Percentiles rank a stretch among this genome's conserved stretches.
Evolutionary conservation across 2,888 invertebrate species (phyloP).

Genomic region (Nyleta sp.): DNA sequence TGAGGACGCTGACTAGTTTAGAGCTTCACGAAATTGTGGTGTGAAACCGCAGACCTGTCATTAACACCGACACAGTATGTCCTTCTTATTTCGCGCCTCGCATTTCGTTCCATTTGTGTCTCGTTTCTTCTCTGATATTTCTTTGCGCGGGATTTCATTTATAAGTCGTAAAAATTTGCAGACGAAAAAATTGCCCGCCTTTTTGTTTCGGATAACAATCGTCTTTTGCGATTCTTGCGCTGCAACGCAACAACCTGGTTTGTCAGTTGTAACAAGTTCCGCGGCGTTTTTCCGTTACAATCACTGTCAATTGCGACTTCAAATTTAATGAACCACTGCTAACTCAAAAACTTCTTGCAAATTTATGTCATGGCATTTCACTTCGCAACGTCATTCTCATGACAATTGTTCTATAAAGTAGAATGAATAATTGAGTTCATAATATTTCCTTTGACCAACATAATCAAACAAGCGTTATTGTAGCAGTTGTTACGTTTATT

Average conservation of each 20-base stretch:
- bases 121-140: slow-evolving; percentile 18
- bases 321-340: slow-evolving; percentile 69
- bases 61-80: too few species aligned
- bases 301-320: slow-evolving; percentile 71
- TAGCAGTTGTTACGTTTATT: too few species aligned
- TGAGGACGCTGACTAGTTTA: too few species aligned
- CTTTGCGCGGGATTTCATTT: slow-evolving; percentile 31
- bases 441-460: too few species aligned
- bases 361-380: slow-evolving; percentile 37
- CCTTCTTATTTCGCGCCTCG: too few species aligned
- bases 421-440: too few species aligned
- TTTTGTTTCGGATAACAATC: slow-evolving; percentile 37
- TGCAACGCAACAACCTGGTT: slow-evolving; percentile 28
- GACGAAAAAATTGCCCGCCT: slow-evolving; percentile 8
- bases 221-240: slow-evolving; percentile 24
- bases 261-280: slow-evolving; percentile 40
- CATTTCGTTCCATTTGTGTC: slow-evolving; percentile 55
- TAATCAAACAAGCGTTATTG: too few species aligned
- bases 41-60: too few species aligned
- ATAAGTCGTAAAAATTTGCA: slow-evolving; percentile 26
- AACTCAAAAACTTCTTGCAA: slow-evolving; percentile 41
- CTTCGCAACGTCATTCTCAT: background rate
- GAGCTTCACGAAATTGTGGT: too few species aligned
- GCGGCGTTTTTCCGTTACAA: slow-evolving; percentile 65
- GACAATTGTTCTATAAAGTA: too few species aligned